Evolutionary conservation across 2,888 invertebrate genomes (phyloP).

Genomic region (Argyresthia albistria): DNA sequence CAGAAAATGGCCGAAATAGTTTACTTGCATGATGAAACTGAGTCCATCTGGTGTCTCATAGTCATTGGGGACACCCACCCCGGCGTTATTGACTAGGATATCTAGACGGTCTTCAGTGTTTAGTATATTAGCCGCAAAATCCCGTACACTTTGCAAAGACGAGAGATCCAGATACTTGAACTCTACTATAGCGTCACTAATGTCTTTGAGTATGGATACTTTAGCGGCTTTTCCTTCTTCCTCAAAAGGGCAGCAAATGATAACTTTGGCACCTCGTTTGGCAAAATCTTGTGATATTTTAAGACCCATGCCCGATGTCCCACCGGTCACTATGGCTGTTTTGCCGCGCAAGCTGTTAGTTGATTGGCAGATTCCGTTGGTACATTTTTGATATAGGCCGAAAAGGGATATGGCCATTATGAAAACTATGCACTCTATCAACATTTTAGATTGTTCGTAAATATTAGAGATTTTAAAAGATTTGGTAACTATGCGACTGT

Average conservation of each 20-base stretch:
- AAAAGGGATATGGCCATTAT: not conserved
- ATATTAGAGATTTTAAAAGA: no score
- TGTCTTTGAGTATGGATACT: slow-evolving; percentile 76
- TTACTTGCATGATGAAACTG: slow-evolving; percentile 92
- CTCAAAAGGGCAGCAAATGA: slow-evolving; percentile 51
- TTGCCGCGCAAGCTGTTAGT: slow-evolving; percentile 46
- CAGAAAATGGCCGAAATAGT: slow-evolving; percentile 93
- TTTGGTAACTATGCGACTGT: no score
- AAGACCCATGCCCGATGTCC: slow-evolving; percentile 53
- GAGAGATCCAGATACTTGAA: slow-evolving; percentile 83
- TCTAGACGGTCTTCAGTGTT: slow-evolving; percentile 80
- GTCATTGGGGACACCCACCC: slow-evolving; percentile 76
- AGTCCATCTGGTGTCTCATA: slow-evolving; percentile 83
- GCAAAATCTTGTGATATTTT: slow-evolving; percentile 52
- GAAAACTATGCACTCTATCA: not conserved
- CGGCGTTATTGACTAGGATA: slow-evolving; percentile 92
- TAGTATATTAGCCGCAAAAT: slow-evolving; percentile 84
- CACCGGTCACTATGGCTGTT: slow-evolving; percentile 51
- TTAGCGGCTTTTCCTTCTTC: slow-evolving; percentile 41
- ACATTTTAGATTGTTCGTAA: not conserved
- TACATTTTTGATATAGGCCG: slow-evolving; percentile 71
- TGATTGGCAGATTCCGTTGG: slow-evolving; percentile 50
- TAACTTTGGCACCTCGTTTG: slow-evolving; percentile 48
- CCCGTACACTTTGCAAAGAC: slow-evolving; percentile 81
- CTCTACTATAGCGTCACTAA: slow-evolving; percentile 77